Evolutionary conservation across 2,113 vertebrate genomes (phyloP), one percentile per base, ranked within the genome.

Genomic region (Edolisoma coerulescens): DNA sequence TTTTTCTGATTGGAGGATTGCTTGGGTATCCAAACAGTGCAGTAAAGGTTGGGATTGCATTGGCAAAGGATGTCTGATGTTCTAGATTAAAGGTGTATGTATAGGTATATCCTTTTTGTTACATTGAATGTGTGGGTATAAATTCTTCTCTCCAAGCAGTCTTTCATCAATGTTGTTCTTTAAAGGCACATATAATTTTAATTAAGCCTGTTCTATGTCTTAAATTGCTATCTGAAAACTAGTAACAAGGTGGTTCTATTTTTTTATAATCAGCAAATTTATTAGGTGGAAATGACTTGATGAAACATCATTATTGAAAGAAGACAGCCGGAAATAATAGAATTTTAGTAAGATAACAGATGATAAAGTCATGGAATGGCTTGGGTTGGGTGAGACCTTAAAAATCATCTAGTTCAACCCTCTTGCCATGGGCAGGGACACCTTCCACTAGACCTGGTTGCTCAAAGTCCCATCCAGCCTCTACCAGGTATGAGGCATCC

Each of bases 51-150:
- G 44, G 42, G 47, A 23, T 78, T 91, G 10, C 41, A 13, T 53
- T 1, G 0, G 20, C 6, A 1, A 84, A 37, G 26, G 33, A 17
- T 23, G 6, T 47, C 6, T 71, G 22, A 33, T 41, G 7, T 73
- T 83, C 49, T 91, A 42, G 39, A 47, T 76, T 47, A 83, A 95
- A 68, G 22, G 10, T 63, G 6, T 52, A 33, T 52, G 11, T 32
- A 16, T 37, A 80, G 23, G 21, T 47, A 11, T 39, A 39, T 53
- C 14, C 12, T 65, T 50, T 75, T 42, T 79, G 54, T 60, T 52
- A n/a, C 33, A 44, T 37, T 76, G 59, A 39, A 1, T 39, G 10
- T 32, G 1, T 82, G 16, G 35, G 13, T 63, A 56, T 54, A 73
- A 84, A 44, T 56, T 19, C 30, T 64, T 75, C 20, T 45, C 39